Percentiles rank a stretch among this genome's conserved stretches.
phyloP scores from a whole-genome alignment of 2,888 invertebrate species.

The Malthinus seriepunctatus region DNA sequence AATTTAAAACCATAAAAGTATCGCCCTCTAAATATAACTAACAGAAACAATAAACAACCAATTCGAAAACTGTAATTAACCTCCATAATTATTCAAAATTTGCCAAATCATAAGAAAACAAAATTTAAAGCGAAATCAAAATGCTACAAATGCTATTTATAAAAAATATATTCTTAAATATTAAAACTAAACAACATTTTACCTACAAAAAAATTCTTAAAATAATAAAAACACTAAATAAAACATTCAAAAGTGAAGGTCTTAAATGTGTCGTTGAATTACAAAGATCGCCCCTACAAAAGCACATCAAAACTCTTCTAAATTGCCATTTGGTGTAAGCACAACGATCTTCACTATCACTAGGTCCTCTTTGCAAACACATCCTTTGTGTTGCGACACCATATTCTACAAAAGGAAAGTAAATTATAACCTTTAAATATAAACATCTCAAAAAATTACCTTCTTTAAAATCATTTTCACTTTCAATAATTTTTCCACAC shows the following conservation, averaged over 20 bases:
- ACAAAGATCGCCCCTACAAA: conserved; percentile 88
- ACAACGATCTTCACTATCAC: conserved; percentile 87
- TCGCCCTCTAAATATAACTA: no score
- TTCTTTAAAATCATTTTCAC: conserved; percentile 73
- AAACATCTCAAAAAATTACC: conserved; percentile 58
- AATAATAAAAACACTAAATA: conserved; percentile 8
- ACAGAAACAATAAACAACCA: no score
- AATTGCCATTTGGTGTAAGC: conserved; percentile 83
- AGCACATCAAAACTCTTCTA: conserved; percentile 86
- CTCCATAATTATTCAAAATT: no score
- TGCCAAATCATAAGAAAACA: no score
- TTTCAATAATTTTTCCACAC: conserved; percentile 90
- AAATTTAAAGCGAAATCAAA: no score
- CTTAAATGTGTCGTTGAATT: conserved; percentile 54
- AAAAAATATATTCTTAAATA: background rate
- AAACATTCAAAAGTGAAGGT: conserved; percentile 5
- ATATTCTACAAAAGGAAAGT: conserved; percentile 65
- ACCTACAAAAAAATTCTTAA: no score
- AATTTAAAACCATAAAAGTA: no score
- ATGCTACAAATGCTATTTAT: no score
- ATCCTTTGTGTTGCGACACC: conserved; percentile 85
- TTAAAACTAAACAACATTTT: background rate
- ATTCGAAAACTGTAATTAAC: no score
- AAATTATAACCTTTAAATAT: background rate
- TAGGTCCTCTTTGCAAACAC: conserved; percentile 85